Base-by-base conservation (phyloP, 2,113 vertebrate genomes). In the Paraplagusia blochii region DNA sequence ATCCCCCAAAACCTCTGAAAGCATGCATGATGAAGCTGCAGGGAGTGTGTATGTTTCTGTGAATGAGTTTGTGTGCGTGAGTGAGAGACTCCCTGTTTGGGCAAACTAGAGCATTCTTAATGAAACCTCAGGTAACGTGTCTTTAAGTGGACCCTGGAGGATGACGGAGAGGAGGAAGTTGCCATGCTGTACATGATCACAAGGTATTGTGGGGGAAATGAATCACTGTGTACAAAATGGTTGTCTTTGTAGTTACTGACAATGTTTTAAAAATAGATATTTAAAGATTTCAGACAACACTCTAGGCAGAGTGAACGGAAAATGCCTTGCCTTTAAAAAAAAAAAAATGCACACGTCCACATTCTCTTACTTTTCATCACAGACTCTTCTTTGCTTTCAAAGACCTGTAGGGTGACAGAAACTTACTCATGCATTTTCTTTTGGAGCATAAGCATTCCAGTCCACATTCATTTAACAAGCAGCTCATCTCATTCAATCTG, bases 41-140 rank as follows among this genome's bases (percentile, higher is more conserved):
- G 82, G 82, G 79, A 77, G 58, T 55, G 35, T 11, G 75, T 63
- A 60, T 67, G 73, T 51, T 55, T 71, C 67, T 42, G 80, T 68
- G 76, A 63, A 51, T 52, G 72, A 40, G 63, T 44, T 74, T 57
- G 72, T 53, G 53, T 64, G 71, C n/a, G 1, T 16, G 13, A 29
- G 33, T 44, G 44, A 19, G 50, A 83, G 88, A 75, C 90, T 92
- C 91, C 83, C 90, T 91, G 91, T 79, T 86, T 84, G 89, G 92
- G 91, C 90, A 89, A 89, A 92, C 79, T 83, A 88, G 90, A 93
- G 93, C 83, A 83, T 91, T 91, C 83, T 90, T 91, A 82, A 79
- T 85, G 91, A 92, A 95, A 94, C 90, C 95, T 99, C 95, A 96
- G 94, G 95, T 95, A 95, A 91, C 91, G 88, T 93, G 94, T 29